Base-by-base conservation (phyloP, 2,113 vertebrate species). In the Uropsilus gracilis region DNA sequence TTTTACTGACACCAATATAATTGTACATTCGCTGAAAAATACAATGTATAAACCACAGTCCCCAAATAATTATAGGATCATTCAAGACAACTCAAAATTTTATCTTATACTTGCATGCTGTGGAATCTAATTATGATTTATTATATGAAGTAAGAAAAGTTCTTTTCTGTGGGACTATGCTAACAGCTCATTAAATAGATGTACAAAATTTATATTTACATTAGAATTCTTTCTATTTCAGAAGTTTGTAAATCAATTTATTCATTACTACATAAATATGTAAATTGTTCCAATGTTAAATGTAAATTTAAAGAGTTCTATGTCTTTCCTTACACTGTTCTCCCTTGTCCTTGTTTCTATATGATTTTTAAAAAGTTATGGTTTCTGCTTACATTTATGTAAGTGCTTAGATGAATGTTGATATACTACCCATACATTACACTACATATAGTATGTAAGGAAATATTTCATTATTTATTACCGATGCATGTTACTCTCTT, bases 271-370 rank as follows among this genome's bases (percentile, higher is more conserved):
- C 42, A n/a, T 66, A 82, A 89, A 64, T 42, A 20, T 50, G 1
- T 72, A 71, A 55, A 90, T 30, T 57, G 11, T 91, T 89, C 6
- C n/a, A 76, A 83, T 73, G 68, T 72, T 77, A 72, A 95, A 48
- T 63, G n/a, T n/a, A n/a, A n/a, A n/a, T n/a, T n/a, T n/a, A n/a
- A n/a, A n/a, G n/a, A n/a, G n/a, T 90, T 89, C 32, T 13, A 61
- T 77, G 13, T 11, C 5, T 59, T 37, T 76, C 24, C 4, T 17
- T n/a, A 17, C 9, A 61, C 5, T 50, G 0, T 72, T 73, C 8
- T 92, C 42, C 48, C 12, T 7, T 1, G 64, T 8, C 30, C 22
- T 20, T 37, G 55, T 12, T 16, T 89, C 32, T 81, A 18, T 39
- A 28, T 28, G 17, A 77, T 71, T 2, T 30, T 73, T 73, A 0